A percentile compares a stretch with the other conserved stretches of the same genome.
Evolutionary conservation across 2,888 invertebrate genomes (phyloP).

Genomic region (Xestia sexstrigata): DNA sequence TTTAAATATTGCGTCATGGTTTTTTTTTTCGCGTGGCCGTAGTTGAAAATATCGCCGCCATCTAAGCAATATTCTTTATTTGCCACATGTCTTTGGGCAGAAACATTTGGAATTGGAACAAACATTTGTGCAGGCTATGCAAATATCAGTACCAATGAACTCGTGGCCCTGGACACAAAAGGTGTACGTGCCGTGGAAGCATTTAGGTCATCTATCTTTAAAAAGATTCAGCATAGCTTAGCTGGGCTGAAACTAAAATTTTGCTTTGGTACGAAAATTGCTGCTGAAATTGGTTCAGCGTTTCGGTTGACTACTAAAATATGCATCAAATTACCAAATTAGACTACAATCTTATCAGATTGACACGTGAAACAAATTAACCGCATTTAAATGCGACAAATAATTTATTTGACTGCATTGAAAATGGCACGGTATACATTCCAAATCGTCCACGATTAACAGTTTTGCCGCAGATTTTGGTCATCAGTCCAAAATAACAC

Average conservation of each 20-base stretch:
- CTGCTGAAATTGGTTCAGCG: background rate
- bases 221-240: slow-evolving; percentile 30
- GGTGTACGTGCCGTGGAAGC: slow-evolving; percentile 35
- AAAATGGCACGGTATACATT: slow-evolving; percentile 13
- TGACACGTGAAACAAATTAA: slow-evolving; percentile 31
- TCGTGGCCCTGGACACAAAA: slow-evolving; percentile 48
- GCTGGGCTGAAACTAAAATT: slow-evolving; percentile 7
- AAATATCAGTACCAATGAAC: slow-evolving; percentile 53
- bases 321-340: slow-evolving; percentile 24
- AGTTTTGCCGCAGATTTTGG: slow-evolving; percentile 33
- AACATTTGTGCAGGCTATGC: slow-evolving; percentile 37
- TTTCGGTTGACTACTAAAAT: slow-evolving; percentile 1
- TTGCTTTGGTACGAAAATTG: background rate
- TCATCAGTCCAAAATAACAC: slow-evolving; percentile 30
- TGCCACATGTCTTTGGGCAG: background rate
- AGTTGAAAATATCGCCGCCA: background rate
- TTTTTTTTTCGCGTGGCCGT: background rate
- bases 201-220: slow-evolving; percentile 55
- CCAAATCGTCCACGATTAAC: slow-evolving; percentile 45
- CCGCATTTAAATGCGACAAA: slow-evolving; percentile 14
- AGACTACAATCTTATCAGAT: background rate
- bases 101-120: slow-evolving; percentile 31
- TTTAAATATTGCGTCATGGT: no score
- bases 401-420: slow-evolving; percentile 36
- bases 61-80: background rate